Base-by-base conservation (phyloP, 2,797 vertebrate genomes). In the Amniataba percoides region DNA sequence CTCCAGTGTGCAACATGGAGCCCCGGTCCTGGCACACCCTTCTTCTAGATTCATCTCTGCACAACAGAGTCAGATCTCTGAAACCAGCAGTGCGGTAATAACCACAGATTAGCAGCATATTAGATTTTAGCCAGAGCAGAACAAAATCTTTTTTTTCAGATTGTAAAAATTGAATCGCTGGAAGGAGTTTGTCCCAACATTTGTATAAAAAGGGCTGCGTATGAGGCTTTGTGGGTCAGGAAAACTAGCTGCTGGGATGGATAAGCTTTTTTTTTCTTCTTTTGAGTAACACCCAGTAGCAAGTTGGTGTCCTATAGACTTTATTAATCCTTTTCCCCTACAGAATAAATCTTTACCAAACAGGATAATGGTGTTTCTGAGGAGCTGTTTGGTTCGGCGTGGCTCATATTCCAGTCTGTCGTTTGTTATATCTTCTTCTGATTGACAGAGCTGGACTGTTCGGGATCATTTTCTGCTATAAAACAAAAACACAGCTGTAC, bases 11-110 rank as follows among this genome's bases (percentile, higher is more conserved):
- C 21, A 61, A 48, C 39, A 74, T 21, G n/a, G 67, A 74, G 64
- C 23, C 11, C 34, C 11, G 3, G 46, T 76, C 16, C 56, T 27
- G 88, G 81, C 88, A 87, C 89, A 78, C 81, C 87, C 84, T 86
- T 71, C 56, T 18, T 39, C 46, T 64, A 46, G 23, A 66, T 48
- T 59, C 45, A 45, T 23, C 55, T 66, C 23, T 39, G 46, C 31
- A 49, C 3, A 27, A 71, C 43, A 59, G 42, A 48, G 11, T 67
- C 21, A 8, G 68, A 58, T 68, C 23, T 58, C 55, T 71, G 36
- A 82, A 80, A 80, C 34, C 57, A 71, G 52, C 53, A 42, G n/a
- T 46, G 53, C 56, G 10, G 7, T 25, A 62, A 61, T 42, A 71
- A 39, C 19, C 45, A 3, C 34, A 10, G 36, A 19, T 58, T 21